These are phyloP conservation scores for Sebastes minor DNA, from an alignment of 2,797 vertebrate species.

Conservation along the genomic window DNA sequence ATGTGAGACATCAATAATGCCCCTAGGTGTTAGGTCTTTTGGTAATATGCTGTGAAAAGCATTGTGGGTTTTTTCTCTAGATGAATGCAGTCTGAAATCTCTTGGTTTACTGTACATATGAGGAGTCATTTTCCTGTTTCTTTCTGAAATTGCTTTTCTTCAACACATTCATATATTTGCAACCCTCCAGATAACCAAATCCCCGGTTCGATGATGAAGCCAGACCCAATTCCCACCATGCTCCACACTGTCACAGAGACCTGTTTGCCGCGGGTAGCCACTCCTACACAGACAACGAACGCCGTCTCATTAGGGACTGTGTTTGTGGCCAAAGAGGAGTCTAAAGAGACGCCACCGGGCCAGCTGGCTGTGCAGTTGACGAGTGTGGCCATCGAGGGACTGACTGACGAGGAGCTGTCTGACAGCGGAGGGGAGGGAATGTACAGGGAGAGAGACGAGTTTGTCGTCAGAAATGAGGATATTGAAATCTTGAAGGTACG, in stretches of 20 bases:
- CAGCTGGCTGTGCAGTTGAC: slow-evolving; percentile 85
- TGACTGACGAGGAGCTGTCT: slow-evolving; percentile 91
- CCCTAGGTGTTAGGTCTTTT: background rate
- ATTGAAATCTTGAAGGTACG: slow-evolving; percentile 93
- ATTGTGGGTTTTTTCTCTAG: background rate
- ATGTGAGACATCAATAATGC: background rate
- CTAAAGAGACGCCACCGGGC: slow-evolving; percentile 78
- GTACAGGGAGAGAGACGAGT: slow-evolving; percentile 97
- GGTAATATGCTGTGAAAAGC: background rate
- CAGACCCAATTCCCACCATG: slow-evolving; percentile 75
- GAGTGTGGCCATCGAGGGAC: slow-evolving; percentile 91
- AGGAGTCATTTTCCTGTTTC: background rate
- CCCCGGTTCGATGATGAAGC: slow-evolving; percentile 74
- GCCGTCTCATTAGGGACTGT: slow-evolving; percentile 50
- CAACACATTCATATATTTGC: background rate
- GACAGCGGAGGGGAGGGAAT: slow-evolving; percentile 98
- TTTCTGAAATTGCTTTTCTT: background rate
- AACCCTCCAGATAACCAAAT: slow-evolving; percentile 66
- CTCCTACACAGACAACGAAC: slow-evolving; percentile 46
- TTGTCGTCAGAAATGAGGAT: slow-evolving; percentile 98
- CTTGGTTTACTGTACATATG: background rate
- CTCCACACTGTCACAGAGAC: slow-evolving; percentile 67
- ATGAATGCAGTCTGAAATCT: background rate
- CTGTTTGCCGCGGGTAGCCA: slow-evolving; percentile 73
- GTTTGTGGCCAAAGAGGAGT: slow-evolving; percentile 71